Evolutionary conservation across 2,888 invertebrate species (phyloP), one percentile per base, ranked within the genome.

Genomic region (Nymphalis polychloros): DNA sequence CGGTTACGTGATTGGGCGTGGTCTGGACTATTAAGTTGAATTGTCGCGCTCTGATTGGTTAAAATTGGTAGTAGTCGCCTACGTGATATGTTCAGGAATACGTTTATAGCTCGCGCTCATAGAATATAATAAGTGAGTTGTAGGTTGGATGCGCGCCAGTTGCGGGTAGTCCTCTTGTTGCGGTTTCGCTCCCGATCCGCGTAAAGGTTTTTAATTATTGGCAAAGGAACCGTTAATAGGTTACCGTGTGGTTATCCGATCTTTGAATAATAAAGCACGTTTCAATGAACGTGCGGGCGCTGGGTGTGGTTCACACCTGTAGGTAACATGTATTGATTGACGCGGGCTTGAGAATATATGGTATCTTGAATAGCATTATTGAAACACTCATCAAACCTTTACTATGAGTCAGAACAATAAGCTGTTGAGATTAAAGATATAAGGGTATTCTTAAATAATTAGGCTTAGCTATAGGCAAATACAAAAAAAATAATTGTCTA

Each of bases 1-100:
- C 92, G 92, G 92, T 89, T 92, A 92, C 92, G 92, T 92, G 92
- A 92, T 86, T 84, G 92, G 93, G 93, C 92, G 93, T 92, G 93
- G 93, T 87, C 79, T 84, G 72, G 82, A 83, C 91, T 91, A 92
- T 92, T 92, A 92, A 92, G 90, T 90, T 89, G 91, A 90, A 91
- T 89, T 88, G 91, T 90, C 89, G 90, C 88, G 84, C 82, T 85
- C 88, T 90, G 93, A 93, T 93, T 93, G 93, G 93, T 91, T 92
- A 84, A 88, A 91, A 92, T 92, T 87, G 92, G 88, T 90, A 88
- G 89, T 92, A 92, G 91, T 87, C 85, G 86, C 77, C 87, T 90
- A 92, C 92, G 92, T 92, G 92, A 91, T 91, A 89, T 92, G 92
- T 92, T 90, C 92, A 83, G 88, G 88, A 92, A 90, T 92, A 92